Percentiles rank a stretch among this genome's conserved stretches.
These are phyloP conservation scores for Orussus abietinus DNA, from an alignment of 1,140 invertebrate species.

Conservation along the genomic window DNA sequence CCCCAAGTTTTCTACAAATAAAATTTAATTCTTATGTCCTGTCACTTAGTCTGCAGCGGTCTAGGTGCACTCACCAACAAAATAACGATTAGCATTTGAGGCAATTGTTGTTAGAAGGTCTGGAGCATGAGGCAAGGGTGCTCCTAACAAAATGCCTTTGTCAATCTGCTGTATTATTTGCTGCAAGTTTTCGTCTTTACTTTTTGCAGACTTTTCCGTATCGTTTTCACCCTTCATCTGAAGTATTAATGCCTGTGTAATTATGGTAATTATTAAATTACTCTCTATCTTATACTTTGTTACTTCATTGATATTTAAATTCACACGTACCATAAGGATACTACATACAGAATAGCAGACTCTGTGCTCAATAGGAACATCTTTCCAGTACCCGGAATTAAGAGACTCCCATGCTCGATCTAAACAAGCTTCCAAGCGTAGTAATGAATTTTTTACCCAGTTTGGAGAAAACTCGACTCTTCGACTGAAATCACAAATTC, in stretches of 20 bases:
- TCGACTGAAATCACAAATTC: no score
- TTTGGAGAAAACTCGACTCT: no score
- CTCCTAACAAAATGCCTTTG: constrained; percentile 78
- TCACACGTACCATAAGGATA: constrained; percentile 57
- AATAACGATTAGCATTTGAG: constrained; percentile 44
- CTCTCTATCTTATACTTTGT: constrained; percentile 9
- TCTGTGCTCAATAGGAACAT: constrained; percentile 60
- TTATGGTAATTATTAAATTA: constrained; percentile 11
- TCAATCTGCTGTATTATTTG: constrained; percentile 70
- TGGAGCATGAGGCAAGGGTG: constrained; percentile 56
- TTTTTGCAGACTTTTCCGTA: constrained; percentile 9
- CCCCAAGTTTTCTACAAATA: constrained; percentile 6
- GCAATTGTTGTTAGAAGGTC: constrained; percentile 58
- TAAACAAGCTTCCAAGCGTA: constrained; percentile 58
- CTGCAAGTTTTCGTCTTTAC: constrained; percentile 33
- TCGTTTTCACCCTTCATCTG: constrained; percentile 27
- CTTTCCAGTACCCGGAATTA: constrained; percentile 83
- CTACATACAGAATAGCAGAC: constrained; percentile 62
- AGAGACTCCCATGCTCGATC: constrained; percentile 76
- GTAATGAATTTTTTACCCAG: constrained; percentile 39
- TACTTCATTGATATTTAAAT: constrained; percentile 25
- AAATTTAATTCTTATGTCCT: no score
- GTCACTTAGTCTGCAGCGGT: no score
- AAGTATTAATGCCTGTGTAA: constrained; percentile 32
- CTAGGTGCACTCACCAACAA: constrained; percentile 29